phyloP scores from a whole-genome alignment of 1,140 invertebrate species.

The Riptortus pedestris region DNA sequence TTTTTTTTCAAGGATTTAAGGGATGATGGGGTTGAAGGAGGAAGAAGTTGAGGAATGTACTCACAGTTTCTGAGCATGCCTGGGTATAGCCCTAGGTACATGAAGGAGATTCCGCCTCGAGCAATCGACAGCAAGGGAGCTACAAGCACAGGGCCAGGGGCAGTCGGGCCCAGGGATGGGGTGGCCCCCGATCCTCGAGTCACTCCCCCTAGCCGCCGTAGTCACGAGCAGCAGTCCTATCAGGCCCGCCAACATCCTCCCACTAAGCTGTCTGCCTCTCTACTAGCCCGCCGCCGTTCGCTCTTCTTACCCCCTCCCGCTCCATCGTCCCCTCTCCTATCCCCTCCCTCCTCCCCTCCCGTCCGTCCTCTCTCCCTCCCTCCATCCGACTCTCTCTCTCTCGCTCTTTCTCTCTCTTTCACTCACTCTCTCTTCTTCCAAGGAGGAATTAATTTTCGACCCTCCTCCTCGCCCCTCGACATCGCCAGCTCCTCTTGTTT shows the following conservation, averaged over 20 bases:
- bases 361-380: no score
- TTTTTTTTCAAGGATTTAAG: no score
- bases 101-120: slow-evolving; percentile 65
- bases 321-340: neutral
- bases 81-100: slow-evolving; percentile 62
- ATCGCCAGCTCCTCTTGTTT: no score
- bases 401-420: no score
- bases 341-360: neutral
- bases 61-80: slow-evolving; percentile 72
- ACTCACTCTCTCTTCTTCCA: no score
- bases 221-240: neutral
- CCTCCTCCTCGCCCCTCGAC: no score
- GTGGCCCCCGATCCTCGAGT: slow-evolving; percentile 29
- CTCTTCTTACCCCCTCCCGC: neutral
- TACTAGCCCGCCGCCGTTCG: no score
- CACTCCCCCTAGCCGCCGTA: neutral
- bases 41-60: no score
- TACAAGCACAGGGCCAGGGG: slow-evolving; percentile 69
- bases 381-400: no score
- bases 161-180: slow-evolving; percentile 41
- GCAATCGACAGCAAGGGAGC: slow-evolving; percentile 65
- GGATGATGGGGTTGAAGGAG: no score
- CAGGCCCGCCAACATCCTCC: neutral
- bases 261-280: no score
- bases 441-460: no score